Evolutionary conservation across 2,797 vertebrate genomes (phyloP), one percentile per base, ranked within the genome.

Genomic region (Gambelia wislizenii): DNA sequence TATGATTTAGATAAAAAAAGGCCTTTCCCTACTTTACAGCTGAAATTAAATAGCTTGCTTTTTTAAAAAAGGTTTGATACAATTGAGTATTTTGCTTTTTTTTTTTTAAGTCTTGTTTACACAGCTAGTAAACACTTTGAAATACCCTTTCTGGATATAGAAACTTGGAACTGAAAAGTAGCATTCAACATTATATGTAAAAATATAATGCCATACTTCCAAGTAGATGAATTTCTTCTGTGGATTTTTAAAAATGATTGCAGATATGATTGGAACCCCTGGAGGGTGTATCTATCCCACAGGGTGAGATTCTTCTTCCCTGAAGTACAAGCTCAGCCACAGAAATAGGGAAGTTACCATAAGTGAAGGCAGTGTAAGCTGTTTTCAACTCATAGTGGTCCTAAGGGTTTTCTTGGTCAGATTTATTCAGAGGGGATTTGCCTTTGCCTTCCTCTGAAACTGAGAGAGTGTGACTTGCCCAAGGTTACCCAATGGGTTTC

Each of bases 61-160:
- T 67, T 67, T 61, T 12, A 20, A 92, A 92, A 91, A 94, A 93
- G 86, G 82, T 94, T 93, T 94, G 89, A 94, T 95, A 85, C n/a
- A 86, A 88, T 92, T 95, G 36, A 89, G 74, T 90, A 95, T 96
- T 92, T 94, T 93, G 76, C 72, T 12, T 67, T 42, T 91, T 67
- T 67, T 42, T 91, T 92, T 93, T 88, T 9, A 44, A 42, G 64
- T 83, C 92, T 88, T 95, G 94, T 92, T 92, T 91, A 85, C n/a
- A 90, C 39, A 86, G 82, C 94, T 93, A 25, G 85, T 95, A 96
- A 96, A 95, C 72, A 74, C 88, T 90, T 89, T 67, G 89, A n/a
- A 95, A 93, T 85, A 54, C 85, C 87, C 85, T 94, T 93, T 90
- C 83, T 72, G 91, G 89, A 90, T 96, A 89, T 79, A 91, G 84